A percentile compares a stretch with the other conserved stretches of the same genome.
phyloP scores from a whole-genome alignment of 2,113 vertebrate species.

The Prolemur simus region DNA sequence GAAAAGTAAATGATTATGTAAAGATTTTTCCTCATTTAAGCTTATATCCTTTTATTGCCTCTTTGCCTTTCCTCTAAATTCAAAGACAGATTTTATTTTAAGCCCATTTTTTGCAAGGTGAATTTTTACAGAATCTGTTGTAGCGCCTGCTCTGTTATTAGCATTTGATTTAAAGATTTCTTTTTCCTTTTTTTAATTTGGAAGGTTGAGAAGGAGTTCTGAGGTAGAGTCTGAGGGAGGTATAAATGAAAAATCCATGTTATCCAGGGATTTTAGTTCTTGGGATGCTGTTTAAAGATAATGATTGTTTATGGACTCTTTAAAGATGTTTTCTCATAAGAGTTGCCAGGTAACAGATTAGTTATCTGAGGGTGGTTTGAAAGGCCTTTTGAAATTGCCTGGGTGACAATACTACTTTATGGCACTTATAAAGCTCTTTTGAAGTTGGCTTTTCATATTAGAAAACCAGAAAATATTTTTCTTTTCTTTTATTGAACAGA shows the following conservation, averaged over 20 bases:
- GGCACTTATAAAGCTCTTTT: not conserved
- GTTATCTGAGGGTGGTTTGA: conserved; percentile 35
- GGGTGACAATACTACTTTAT: not conserved
- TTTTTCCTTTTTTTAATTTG: conserved; percentile 18
- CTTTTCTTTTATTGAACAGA: conserved; percentile 30
- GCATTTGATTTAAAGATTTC: not conserved
- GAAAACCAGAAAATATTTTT: conserved; percentile 36
- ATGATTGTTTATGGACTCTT: conserved; percentile 54
- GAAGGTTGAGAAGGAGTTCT: not conserved
- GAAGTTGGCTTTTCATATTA: conserved; percentile 20
- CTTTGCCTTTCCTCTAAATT: conserved; percentile 28
- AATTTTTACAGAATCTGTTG: conserved; percentile 25
- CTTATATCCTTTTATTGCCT: conserved; percentile 7
- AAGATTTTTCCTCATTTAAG: conserved; percentile 56
- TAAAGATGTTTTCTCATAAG: conserved; percentile 54
- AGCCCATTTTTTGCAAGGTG: not conserved
- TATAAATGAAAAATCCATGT: conserved; percentile 43
- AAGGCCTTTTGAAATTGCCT: conserved; percentile 33
- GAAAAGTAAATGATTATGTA: conserved; percentile 69
- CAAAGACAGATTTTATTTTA: conserved; percentile 42
- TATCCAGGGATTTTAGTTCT: conserved; percentile 42
- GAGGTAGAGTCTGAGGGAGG: conserved; percentile 1
- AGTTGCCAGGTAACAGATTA: conserved; percentile 49
- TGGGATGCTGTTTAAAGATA: conserved; percentile 53
- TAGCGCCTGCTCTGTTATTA: not conserved